Percentiles rank a stretch among this genome's conserved stretches.
Conservation (phyloP, 2,888 invertebrate genomes). For the Drosophila tripunctata region DNA sequence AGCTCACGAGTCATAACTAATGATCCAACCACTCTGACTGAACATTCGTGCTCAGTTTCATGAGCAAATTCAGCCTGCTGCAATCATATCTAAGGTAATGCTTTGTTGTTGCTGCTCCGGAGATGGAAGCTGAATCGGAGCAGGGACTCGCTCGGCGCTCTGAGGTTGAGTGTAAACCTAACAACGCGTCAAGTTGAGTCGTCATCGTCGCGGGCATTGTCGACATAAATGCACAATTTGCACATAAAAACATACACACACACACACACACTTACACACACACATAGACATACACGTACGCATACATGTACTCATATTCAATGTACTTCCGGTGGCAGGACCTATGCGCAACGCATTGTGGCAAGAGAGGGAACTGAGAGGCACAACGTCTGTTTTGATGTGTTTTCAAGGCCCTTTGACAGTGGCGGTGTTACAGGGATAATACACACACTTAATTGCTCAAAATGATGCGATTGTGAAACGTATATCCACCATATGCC, state of each 20-base stretch:
- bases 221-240: slow-evolving; percentile 78
- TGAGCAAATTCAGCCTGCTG: slow-evolving; percentile 5
- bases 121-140: slow-evolving; percentile 22
- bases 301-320: slow-evolving; percentile 59
- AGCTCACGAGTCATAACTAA: slow-evolving; percentile 18
- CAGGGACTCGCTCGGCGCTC: neutral
- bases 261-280: slow-evolving; percentile 14
- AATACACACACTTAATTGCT: slow-evolving; percentile 82
- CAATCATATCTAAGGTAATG: neutral
- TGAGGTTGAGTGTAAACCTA: slow-evolving; percentile 19
- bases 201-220: slow-evolving; percentile 63
- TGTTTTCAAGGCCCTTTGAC: slow-evolving; percentile 78
- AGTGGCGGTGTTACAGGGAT: slow-evolving; percentile 69
- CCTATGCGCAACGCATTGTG: slow-evolving; percentile 51
- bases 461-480: slow-evolving; percentile 77
- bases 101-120: slow-evolving; percentile 28
- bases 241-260: slow-evolving; percentile 67
- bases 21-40: slow-evolving; percentile 3
- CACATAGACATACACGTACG: slow-evolving; percentile 19
- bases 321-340: slow-evolving; percentile 78
- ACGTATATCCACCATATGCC: slow-evolving; percentile 56
- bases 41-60: neutral
- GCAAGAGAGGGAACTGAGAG: slow-evolving; percentile 4
- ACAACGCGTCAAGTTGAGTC: slow-evolving; percentile 56
- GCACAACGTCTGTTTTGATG: slow-evolving; percentile 54